Conservation (phyloP, 64 coral and sea anemone genomes). For the Montipora foliosa region DNA sequence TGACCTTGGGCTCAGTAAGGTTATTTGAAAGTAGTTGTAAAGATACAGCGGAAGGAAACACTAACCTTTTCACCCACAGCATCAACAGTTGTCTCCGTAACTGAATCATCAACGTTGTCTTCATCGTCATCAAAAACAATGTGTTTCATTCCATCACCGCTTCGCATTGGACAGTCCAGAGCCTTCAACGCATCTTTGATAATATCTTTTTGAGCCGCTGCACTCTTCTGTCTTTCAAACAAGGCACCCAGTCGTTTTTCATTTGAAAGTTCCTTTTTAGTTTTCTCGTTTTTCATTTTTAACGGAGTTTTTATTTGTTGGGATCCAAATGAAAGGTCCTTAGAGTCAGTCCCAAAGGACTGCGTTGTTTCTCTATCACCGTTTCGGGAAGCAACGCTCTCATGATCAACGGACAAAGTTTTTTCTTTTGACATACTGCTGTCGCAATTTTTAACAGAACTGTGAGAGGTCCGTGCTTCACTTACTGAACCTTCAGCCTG, state of each 20-base stretch:
- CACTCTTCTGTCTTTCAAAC: constrained; percentile 40
- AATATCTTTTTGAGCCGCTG: constrained; percentile 40
- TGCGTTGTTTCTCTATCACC: no score
- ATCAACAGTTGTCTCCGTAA: constrained; percentile 15
- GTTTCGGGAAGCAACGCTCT: neutral
- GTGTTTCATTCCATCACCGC: constrained; percentile 33
- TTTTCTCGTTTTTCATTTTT: neutral
- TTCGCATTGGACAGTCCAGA: constrained; percentile 35
- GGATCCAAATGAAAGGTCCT: neutral
- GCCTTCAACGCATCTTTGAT: constrained; percentile 72
- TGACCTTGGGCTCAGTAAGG: neutral
- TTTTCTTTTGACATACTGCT: neutral
- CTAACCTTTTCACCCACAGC: constrained; percentile 26
- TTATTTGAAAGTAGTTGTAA: neutral
- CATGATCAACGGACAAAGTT: no score
- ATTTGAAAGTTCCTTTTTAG: constrained; percentile 46
- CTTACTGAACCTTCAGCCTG: no score
- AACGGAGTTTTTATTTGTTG: neutral
- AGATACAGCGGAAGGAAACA: neutral
- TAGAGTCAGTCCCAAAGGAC: neutral
- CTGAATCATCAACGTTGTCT: neutral
- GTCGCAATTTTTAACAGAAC: neutral
- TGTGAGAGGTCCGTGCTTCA: neutral
- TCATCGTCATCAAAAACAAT: constrained; percentile 77
- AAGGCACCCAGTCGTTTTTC: constrained; percentile 84